Base-by-base conservation (phyloP, 37 sponge, comb jelly and placozoan genomes). In the Haliclona indistincta region DNA sequence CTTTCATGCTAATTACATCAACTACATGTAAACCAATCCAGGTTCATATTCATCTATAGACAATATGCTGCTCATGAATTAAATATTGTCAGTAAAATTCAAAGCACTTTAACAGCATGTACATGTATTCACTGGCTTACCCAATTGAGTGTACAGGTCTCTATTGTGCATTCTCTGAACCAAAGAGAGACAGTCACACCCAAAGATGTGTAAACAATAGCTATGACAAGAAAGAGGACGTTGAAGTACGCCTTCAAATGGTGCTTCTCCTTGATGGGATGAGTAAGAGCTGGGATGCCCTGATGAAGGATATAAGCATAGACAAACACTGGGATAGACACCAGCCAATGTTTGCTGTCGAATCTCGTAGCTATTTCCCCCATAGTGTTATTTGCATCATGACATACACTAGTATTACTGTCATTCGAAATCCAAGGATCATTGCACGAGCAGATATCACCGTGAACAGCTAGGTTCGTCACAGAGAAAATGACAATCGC, bases 61-160 rank as follows among this genome's bases (percentile, higher is more conserved):
- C n/a, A n/a, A n/a, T n/a, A n/a, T n/a, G n/a, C n/a, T n/a, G n/a
- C n/a, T n/a, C n/a, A n/a, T n/a, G n/a, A n/a, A n/a, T n/a, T n/a
- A n/a, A n/a, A n/a, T n/a, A n/a, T n/a, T n/a, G n/a, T n/a, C n/a
- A n/a, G n/a, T n/a, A n/a, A n/a, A n/a, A n/a, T 15, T 20, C 19
- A 20, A 30, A 58, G 19, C 61, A 26, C 6, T 58, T 58, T 30
- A 29, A 30, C 19, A 58, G 61, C 8, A 29, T 6, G 22, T 13
- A 58, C 30, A 13, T 58, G 8, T 13, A 15, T 17, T 25, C 23
- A 56, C 30, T 0, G 0, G 77, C 91, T 89, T 26, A 93, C 87
- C 89, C 89, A 95, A 54, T 90, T 88, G 2, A 95, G 79, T 29
- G 96, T 88, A 34, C 61, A 32, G 25, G 89, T 95, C 54, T 95